These are phyloP conservation scores for Eucidaris tribuloides DNA, from an alignment of 35 echinoderm and acorn worm species.

Conservation along the genomic window DNA sequence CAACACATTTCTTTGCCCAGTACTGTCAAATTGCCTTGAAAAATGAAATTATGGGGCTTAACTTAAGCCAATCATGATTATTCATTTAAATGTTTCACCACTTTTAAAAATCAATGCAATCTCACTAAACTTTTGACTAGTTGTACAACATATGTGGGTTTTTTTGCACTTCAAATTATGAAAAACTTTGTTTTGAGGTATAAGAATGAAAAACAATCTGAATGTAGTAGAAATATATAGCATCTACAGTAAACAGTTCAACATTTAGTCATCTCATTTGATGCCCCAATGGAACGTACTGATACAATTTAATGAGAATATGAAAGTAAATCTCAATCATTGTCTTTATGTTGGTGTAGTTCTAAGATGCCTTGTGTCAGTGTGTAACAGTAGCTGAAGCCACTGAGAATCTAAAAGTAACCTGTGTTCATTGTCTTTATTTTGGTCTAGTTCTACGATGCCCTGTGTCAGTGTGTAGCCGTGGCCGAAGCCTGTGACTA, in stretches of 20 bases:
- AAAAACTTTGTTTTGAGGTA: too few species aligned
- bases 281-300: not conserved
- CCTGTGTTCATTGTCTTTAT: not conserved
- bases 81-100: too few species aligned
- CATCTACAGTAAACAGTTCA: not conserved
- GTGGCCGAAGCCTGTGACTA: slow-evolving; percentile 85
- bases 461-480: slow-evolving; percentile 71
- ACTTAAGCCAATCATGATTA: too few species aligned
- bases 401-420: not conserved
- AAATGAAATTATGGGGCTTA: too few species aligned
- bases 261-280: not conserved
- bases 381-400: slow-evolving; percentile 84
- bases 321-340: not conserved
- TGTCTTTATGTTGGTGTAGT: slow-evolving; percentile 24
- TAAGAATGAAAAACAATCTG: too few species aligned
- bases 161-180: too few species aligned
- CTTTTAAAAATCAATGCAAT: too few species aligned
- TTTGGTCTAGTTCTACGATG: slow-evolving; percentile 53
- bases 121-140: too few species aligned
- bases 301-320: not conserved
- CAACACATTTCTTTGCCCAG: too few species aligned
- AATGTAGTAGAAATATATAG: not conserved
- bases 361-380: slow-evolving; percentile 63
- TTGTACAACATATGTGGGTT: too few species aligned
- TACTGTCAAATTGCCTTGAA: too few species aligned